These are phyloP conservation scores for Drosophila fulvimacula DNA, from an alignment of 2,888 invertebrate genomes.

Conservation along the genomic window DNA sequence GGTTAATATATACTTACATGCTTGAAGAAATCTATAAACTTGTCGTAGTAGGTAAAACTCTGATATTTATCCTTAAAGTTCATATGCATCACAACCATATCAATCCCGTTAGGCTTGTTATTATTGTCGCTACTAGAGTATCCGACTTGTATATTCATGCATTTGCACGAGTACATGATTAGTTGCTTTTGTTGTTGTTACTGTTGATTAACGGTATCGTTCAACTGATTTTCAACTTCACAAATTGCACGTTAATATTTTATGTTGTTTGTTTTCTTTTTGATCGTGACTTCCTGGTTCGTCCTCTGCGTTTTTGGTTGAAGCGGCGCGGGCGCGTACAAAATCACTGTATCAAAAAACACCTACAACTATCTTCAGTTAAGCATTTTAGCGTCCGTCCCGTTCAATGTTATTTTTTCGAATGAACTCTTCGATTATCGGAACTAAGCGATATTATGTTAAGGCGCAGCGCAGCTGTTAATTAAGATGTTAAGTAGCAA, in stretches of 20 bases:
- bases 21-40: conserved; percentile 81
- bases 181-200: conserved; percentile 27
- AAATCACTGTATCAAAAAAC: conserved; percentile 50
- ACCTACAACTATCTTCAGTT: conserved; percentile 40
- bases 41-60: conserved; percentile 71
- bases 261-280: conserved; percentile 17
- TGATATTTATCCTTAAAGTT: conserved; percentile 70
- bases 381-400: conserved; percentile 42
- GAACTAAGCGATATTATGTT: conserved; percentile 23
- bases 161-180: conserved; percentile 88
- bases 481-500: neutral
- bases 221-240: conserved; percentile 26
- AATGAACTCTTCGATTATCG: conserved; percentile 44
- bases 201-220: conserved; percentile 35
- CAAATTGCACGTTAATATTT: conserved; percentile 45
- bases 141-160: conserved; percentile 87
- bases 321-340: conserved; percentile 64
- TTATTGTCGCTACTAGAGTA: conserved; percentile 23
- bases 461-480: conserved; percentile 12
- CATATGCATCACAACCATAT: conserved; percentile 43
- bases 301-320: conserved; percentile 47
- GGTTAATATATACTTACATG: conserved; percentile 73
- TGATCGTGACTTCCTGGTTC: conserved; percentile 56
- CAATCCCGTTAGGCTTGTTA: conserved; percentile 1
- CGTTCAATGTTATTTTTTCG: conserved; percentile 51